Evolutionary conservation across 2,113 vertebrate genomes (phyloP).

Genomic region (Furnarius figulus): DNA sequence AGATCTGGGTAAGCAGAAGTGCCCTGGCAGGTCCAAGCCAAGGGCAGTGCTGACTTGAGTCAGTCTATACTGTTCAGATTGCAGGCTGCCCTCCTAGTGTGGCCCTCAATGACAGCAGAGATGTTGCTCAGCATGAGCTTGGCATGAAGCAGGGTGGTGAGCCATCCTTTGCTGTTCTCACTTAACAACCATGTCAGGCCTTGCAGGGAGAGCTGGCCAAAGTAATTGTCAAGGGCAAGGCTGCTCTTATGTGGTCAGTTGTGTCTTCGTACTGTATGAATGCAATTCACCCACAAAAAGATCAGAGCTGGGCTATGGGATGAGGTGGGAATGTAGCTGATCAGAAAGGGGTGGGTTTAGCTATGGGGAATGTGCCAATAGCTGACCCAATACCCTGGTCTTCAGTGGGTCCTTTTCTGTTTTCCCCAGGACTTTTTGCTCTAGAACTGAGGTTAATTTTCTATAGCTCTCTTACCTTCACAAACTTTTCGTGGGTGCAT

Average conservation of each 20-base stretch:
- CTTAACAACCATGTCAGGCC: background rate
- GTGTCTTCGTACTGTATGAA: background rate
- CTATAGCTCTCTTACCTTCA: background rate
- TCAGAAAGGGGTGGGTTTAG: background rate
- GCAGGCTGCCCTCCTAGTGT: background rate
- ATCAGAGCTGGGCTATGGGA: background rate
- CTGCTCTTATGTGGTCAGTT: background rate
- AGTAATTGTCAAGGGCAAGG: background rate
- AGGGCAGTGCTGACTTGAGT: background rate
- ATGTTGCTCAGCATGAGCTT: rapidly evolving
- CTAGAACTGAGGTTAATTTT: background rate
- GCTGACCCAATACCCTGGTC: background rate
- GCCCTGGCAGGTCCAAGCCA: background rate
- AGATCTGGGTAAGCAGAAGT: background rate
- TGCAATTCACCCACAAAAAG: background rate
- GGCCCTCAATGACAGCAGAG: background rate
- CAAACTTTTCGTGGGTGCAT: background rate
- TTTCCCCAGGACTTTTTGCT: background rate
- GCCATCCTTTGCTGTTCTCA: background rate
- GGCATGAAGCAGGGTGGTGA: background rate
- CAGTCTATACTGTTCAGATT: background rate
- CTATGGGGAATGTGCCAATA: background rate
- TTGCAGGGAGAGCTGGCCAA: rapidly evolving
- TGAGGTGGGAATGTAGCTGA: background rate
- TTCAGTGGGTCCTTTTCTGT: background rate